Percentiles rank a stretch among this genome's conserved stretches.
phyloP scores from a whole-genome alignment of 2,113 vertebrate species.

The Serinus canaria region DNA sequence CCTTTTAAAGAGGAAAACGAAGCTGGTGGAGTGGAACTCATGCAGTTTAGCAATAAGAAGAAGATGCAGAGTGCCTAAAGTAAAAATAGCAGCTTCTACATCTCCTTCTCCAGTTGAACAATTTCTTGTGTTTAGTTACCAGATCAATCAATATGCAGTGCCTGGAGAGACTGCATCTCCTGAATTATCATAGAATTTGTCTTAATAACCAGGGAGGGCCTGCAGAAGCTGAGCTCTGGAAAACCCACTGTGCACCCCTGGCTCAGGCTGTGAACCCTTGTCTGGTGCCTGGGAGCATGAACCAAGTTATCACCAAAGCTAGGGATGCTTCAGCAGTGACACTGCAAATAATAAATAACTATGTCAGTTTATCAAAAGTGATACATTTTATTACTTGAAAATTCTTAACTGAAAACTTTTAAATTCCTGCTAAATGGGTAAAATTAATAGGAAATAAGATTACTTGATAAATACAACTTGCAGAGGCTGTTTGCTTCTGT shows the following conservation, averaged over 20 bases:
- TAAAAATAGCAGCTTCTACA: neutral
- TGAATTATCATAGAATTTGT: neutral
- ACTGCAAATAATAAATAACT: neutral
- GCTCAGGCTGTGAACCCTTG: neutral
- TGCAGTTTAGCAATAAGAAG: neutral
- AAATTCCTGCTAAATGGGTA: neutral
- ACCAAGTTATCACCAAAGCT: neutral
- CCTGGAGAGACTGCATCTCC: neutral
- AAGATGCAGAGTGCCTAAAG: neutral
- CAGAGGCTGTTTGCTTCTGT: neutral
- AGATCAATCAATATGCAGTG: neutral
- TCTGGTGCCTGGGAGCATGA: neutral
- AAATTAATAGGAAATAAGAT: neutral
- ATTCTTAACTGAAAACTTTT: neutral
- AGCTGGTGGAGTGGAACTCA: neutral
- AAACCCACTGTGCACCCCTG: fast-evolving
- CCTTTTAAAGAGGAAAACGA: neutral
- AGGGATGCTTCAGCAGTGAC: neutral
- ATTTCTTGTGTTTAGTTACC: neutral
- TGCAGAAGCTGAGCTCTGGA: neutral
- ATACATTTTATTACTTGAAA: neutral
- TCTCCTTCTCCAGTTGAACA: neutral
- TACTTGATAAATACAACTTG: neutral
- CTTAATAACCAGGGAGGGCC: neutral
- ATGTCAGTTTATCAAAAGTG: neutral